phyloP scores from a whole-genome alignment of 2,113 vertebrate species.

The Budorcas taxicolor region DNA sequence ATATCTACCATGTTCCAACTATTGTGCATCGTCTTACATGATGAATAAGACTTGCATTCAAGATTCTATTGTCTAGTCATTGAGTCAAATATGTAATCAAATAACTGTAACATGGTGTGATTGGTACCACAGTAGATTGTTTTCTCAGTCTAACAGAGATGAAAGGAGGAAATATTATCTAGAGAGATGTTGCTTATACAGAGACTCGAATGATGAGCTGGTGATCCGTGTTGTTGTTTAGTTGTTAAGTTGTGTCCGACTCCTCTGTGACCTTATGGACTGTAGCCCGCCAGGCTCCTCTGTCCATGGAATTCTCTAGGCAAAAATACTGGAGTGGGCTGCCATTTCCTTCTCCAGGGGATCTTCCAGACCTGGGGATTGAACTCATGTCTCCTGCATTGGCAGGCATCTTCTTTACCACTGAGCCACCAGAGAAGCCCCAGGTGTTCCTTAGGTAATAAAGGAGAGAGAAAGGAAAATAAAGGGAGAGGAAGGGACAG shows the following conservation, averaged over 20 bases:
- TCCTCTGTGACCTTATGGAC: neutral
- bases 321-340: neutral
- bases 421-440: neutral
- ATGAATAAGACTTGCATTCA: neutral
- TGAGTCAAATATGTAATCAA: neutral
- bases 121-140: neutral
- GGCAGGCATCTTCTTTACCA: neutral
- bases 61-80: neutral
- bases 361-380: neutral
- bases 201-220: neutral
- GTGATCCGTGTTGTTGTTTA: neutral
- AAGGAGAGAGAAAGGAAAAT: neutral
- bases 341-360: neutral
- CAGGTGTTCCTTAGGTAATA: neutral
- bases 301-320: neutral
- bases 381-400: neutral
- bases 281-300: neutral
- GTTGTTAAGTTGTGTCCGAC: neutral
- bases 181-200: neutral
- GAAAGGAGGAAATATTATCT: neutral
- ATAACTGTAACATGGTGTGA: neutral
- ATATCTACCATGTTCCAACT: neutral
- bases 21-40: neutral
- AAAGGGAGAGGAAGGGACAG: no score
- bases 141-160: neutral